Conservation (phyloP, 2,888 invertebrate genomes). For the Papilio protenor region DNA sequence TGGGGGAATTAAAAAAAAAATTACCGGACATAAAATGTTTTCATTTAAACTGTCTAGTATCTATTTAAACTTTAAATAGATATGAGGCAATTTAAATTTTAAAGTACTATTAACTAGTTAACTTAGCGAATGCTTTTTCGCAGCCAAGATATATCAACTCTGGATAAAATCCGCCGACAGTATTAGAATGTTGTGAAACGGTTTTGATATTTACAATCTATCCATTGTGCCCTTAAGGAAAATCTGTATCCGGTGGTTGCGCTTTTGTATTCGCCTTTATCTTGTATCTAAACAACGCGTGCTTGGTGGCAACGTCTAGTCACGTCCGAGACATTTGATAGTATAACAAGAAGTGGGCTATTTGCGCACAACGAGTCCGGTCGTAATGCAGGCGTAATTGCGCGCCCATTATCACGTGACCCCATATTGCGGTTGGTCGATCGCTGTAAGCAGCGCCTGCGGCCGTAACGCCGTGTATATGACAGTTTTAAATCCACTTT, state of each 20-base stretch:
- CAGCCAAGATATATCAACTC: slow-evolving; percentile 23
- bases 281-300: slow-evolving; percentile 74
- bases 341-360: slow-evolving; percentile 73
- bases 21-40: background rate
- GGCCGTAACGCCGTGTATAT: slow-evolving; percentile 48
- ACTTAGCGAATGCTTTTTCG: background rate
- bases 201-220: slow-evolving; percentile 35
- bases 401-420: slow-evolving; percentile 80
- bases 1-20: too few relatives aligned
- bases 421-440: slow-evolving; percentile 76
- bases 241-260: slow-evolving; percentile 65
- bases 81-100: too few relatives aligned
- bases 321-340: slow-evolving; percentile 81
- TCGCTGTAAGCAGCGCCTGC: slow-evolving; percentile 54
- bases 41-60: background rate
- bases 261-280: slow-evolving; percentile 66
- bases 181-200: slow-evolving; percentile 30
- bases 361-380: slow-evolving; percentile 64
- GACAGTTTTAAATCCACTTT: slow-evolving; percentile 32
- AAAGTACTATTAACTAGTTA: background rate
- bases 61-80: background rate
- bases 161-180: slow-evolving; percentile 16
- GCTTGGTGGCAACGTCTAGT: slow-evolving; percentile 70
- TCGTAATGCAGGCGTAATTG: slow-evolving; percentile 78
- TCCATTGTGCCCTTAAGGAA: slow-evolving; percentile 47